Evolutionary conservation across 1,140 invertebrate genomes (phyloP), one percentile per base, ranked within the genome.

Genomic region (Euwallacea fornicatus): DNA sequence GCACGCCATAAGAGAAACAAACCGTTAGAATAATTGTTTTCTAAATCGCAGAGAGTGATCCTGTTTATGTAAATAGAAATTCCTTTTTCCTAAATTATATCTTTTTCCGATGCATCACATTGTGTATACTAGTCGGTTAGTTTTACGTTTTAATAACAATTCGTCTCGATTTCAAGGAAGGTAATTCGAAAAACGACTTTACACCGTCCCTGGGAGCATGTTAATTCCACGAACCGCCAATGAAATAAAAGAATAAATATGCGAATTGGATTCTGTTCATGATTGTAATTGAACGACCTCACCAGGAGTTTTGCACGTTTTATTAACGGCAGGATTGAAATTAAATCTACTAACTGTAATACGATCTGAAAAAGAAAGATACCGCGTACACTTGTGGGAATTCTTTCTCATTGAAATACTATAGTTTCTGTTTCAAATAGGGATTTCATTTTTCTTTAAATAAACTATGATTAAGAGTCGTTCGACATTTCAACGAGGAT

Each of bases 261-360:
- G n/a, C 7, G 2, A 11, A 58, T 13, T 33, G 13, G 55, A 58
- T 58, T 58, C 55, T 58, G n/a, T 58, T 58, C 55, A 58, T 33
- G 13, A 58, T 33, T 58, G 55, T 58, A 58, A 58, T 33, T 58
- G 55, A 15, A 16, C 55, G 55, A 58, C 55, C 55, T 58, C 55
- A 58, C 55, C 11, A 33, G 46, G 46, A 58, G 55, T 58, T 56
- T 58, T 58, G 55, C 55, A 58, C 21, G 46, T 58, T 58, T 58
- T 58, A 58, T 58, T 58, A 21, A 10, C 55, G n/a, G n/a, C 55
- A 21, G 10, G 55, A 58, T 58, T 58, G 55, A 58, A 58, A 58
- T 58, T 58, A 58, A 15, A 58, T 58, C 13, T 58, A 41, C 21
- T 58, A 58, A 58, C 55, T 58, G 55, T 16, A 58, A 58, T 33